Conservation (phyloP, 2,888 invertebrate species). For the Diarsia mendica region DNA sequence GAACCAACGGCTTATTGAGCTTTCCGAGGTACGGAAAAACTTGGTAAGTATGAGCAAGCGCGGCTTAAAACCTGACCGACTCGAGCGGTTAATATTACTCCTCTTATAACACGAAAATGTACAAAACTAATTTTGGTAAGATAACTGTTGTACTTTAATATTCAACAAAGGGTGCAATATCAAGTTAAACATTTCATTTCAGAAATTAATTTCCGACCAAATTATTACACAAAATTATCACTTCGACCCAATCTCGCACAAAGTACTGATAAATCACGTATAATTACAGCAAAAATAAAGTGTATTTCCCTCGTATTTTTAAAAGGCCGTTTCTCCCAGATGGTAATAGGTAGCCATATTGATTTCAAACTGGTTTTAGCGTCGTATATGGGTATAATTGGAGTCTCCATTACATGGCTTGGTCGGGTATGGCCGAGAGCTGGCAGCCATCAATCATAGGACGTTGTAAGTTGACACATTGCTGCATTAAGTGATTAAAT, state of each 20-base stretch:
- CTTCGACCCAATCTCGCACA: slow-evolving; percentile 14
- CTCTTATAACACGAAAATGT: not conserved
- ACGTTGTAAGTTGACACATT: slow-evolving; percentile 37
- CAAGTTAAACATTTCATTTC: not conserved
- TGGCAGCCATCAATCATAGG: slow-evolving; percentile 49
- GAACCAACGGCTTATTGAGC: not conserved
- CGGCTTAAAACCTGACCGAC: not conserved
- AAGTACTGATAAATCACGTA: slow-evolving; percentile 11
- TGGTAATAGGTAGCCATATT: slow-evolving; percentile 44
- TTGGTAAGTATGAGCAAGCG: not conserved
- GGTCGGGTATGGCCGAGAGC: slow-evolving; percentile 20
- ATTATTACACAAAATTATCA: slow-evolving; percentile 8
- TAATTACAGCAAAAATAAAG: slow-evolving; percentile 14
- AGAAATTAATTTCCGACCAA: slow-evolving; percentile 3
- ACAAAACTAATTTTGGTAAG: not conserved
- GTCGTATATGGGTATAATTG: slow-evolving; percentile 57
- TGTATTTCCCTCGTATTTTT: slow-evolving; percentile 32
- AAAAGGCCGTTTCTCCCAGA: slow-evolving; percentile 23
- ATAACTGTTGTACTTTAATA: not conserved
- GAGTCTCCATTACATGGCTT: slow-evolving; percentile 29
- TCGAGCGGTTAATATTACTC: too few relatives aligned
- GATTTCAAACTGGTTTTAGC: slow-evolving; percentile 53
- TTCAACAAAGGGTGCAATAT: not conserved
- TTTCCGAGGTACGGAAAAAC: not conserved
- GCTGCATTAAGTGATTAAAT: slow-evolving; percentile 50